These are phyloP conservation scores for Magallana gigas DNA, from an alignment of 1,140 invertebrate species.

Conservation along the genomic window DNA sequence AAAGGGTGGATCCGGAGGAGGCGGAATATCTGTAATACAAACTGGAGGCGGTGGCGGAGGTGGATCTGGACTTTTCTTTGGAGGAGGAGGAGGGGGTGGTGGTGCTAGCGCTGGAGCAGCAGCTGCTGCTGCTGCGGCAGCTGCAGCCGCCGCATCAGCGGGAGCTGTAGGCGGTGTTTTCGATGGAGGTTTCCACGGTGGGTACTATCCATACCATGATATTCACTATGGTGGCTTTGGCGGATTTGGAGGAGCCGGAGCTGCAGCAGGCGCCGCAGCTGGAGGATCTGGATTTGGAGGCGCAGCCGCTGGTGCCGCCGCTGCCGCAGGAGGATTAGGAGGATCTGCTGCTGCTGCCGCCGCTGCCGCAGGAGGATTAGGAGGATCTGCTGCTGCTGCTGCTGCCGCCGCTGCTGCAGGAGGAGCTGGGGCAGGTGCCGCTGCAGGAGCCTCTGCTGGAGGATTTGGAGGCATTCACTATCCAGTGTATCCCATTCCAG, in stretches of 20 bases:
- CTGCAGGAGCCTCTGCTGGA: not conserved
- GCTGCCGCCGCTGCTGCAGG: not conserved
- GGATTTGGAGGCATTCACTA: not conserved
- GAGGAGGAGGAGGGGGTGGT: not conserved
- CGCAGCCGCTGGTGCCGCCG: not conserved
- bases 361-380: not conserved
- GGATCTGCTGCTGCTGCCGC: too few relatives aligned
- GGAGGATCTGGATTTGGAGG: not conserved
- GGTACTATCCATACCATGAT: not conserved
- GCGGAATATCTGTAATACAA: slow-evolving; percentile 9
- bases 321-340: too few relatives aligned
- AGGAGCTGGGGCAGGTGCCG: not conserved
- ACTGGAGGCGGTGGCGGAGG: not conserved
- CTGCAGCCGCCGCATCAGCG: not conserved
- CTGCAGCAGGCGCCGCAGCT: not conserved
- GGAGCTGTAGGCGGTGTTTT: not conserved
- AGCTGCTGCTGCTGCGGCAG: not conserved
- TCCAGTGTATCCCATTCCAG: not conserved
- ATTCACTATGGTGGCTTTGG: not conserved
- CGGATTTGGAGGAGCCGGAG: not conserved
- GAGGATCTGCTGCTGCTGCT: not conserved
- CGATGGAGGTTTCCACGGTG: slow-evolving; percentile 3
- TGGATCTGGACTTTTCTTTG: slow-evolving; percentile 12
- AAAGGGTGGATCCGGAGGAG: slow-evolving; percentile 1
- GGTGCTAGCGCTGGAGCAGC: not conserved